Percentiles rank a stretch among this genome's conserved stretches.
phyloP scores from a whole-genome alignment of 2,797 vertebrate species.

The Ctenopoma kingsleyae region DNA sequence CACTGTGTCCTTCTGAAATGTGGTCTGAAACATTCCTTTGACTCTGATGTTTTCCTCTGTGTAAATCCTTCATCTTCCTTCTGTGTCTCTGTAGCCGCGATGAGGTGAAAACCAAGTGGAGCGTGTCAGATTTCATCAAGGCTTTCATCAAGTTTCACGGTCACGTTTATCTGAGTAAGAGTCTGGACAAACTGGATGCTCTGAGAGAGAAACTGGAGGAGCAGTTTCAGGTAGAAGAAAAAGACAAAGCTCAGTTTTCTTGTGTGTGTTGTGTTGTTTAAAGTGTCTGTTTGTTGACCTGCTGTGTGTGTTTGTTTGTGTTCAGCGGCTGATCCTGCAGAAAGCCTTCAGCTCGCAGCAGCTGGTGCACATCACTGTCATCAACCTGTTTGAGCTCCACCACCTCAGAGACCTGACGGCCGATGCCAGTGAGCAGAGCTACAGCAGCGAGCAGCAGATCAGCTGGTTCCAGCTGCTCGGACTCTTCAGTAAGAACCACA shows the following conservation, averaged over 20 bases:
- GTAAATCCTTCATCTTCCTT: not conserved
- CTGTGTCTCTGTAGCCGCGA: constrained; percentile 87
- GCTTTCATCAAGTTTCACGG: constrained; percentile 99
- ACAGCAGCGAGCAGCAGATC: constrained; percentile 91
- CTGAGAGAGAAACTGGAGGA: constrained; percentile 97
- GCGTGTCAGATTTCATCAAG: constrained; percentile 96
- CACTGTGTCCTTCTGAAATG: not conserved
- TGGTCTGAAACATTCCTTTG: not conserved
- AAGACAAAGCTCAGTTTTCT: not conserved
- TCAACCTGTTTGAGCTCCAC: constrained; percentile 98
- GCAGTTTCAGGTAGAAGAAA: constrained; percentile 91
- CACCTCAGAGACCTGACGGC: constrained; percentile 93
- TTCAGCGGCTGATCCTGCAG: constrained; percentile 93
- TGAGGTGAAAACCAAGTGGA: constrained; percentile 96
- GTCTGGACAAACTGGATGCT: constrained; percentile 91
- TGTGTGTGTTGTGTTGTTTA: not conserved
- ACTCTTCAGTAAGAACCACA: constrained; percentile 91
- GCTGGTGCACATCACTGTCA: constrained; percentile 97
- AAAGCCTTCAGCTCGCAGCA: constrained; percentile 98
- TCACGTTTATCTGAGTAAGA: constrained; percentile 96
- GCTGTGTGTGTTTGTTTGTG: constrained; percentile 6
- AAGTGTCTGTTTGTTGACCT: not conserved
- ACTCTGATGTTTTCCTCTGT: not conserved
- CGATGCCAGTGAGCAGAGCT: constrained; percentile 89
- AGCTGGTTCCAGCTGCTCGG: constrained; percentile 96